These are phyloP conservation scores for Microplitis manilae DNA, from an alignment of 2,888 invertebrate genomes.

Conservation along the genomic window DNA sequence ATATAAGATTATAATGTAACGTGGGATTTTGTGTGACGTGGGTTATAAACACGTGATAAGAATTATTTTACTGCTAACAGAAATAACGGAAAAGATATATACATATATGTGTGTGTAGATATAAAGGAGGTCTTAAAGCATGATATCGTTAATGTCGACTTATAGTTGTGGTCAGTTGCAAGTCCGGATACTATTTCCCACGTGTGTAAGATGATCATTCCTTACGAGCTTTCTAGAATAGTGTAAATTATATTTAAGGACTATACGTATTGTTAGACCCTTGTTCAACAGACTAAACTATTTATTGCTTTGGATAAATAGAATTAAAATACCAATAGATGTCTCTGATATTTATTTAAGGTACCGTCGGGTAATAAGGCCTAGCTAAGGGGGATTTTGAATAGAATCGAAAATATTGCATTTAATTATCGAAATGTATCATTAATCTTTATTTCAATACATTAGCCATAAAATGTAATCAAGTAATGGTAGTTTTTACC, in stretches of 20 bases:
- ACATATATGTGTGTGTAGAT: conserved; percentile 8
- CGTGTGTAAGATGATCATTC: conserved; percentile 58
- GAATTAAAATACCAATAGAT: not conserved
- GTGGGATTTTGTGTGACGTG: conserved; percentile 2
- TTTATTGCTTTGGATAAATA: not conserved
- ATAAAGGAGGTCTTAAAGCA: conserved; percentile 60
- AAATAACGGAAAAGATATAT: not conserved
- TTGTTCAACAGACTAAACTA: not conserved
- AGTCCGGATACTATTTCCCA: conserved; percentile 50
- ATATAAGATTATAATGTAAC: not conserved
- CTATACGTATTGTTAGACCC: not conserved
- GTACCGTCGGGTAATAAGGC: too few relatives aligned
- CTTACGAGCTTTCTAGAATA: conserved; percentile 62
- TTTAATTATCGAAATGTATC: too few relatives aligned
- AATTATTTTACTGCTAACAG: conserved; percentile 15
- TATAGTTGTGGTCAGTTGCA: conserved; percentile 55
- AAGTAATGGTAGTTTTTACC: too few relatives aligned
- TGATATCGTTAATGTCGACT: conserved; percentile 68
- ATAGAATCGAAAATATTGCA: too few relatives aligned
- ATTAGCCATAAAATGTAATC: too few relatives aligned
- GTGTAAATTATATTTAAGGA: conserved; percentile 26
- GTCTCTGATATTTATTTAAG: not conserved
- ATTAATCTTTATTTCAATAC: too few relatives aligned
- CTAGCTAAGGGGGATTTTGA: too few relatives aligned
- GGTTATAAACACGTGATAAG: conserved; percentile 7